Base-by-base conservation (phyloP, 2,888 invertebrate species). In the Acanthosepion esculentum region DNA sequence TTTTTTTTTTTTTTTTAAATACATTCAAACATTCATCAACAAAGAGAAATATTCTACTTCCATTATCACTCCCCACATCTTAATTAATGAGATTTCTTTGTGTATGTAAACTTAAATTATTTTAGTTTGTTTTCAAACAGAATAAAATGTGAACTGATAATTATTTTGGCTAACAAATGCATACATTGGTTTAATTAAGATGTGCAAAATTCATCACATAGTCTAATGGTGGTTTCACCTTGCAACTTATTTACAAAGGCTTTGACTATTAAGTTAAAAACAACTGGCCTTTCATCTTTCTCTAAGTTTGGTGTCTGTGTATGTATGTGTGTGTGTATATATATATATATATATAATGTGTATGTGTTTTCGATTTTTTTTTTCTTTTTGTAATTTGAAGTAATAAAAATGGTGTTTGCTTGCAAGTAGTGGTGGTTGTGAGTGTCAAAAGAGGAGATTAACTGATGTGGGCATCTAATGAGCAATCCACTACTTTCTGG, bases 401-500 rank as follows among this genome's bases (percentile, higher is more conserved):
- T 78, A 78, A 78, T 78, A 78, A 78, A 78, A 78, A 78, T 12
- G 29, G 78, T 78, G 64, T 26, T 64, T 64, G 64, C 64, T 64
- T 64, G 64, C 64, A 64, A 64, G 64, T 78, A n/a, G 78, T 78
- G 10, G n/a, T 78, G 15, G n/a, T 78, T 2, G n/a, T 78, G n/a
- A 78, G 78, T n/a, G n/a, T 78, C n/a, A 78, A 33, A 78, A 78
- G 78, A 78, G n/a, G 78, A 78, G 78, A 12, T 78, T 78, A n/a
- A 78, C 78, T 78, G 78, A 78, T 78, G 78, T 78, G 78, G 78
- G 78, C 78, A 78, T 78, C 78, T 78, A 78, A 78, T 78, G 78
- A 78, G 78, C 78, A 78, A 78, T 78, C 78, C 78, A 33, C 78
- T 78, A 78, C 78, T n/a, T 78, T 78, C n/a, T 78, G n/a, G 78